These are phyloP conservation scores for Tyrannus savana DNA, from an alignment of 2,113 vertebrate species.

Conservation along the genomic window DNA sequence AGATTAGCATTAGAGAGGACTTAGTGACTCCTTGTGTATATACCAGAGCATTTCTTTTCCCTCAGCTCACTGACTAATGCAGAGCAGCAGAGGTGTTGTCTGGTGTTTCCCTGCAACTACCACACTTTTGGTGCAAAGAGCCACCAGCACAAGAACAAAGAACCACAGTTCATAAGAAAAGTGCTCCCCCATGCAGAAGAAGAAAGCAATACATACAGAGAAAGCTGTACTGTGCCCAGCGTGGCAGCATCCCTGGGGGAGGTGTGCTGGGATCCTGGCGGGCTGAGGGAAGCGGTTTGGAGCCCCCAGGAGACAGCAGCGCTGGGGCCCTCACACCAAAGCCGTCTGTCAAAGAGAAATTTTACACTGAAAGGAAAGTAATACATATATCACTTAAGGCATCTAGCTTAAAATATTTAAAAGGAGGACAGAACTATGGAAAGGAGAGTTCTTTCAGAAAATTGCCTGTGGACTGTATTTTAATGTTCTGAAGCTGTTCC, in stretches of 20 bases:
- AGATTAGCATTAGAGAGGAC: not conserved
- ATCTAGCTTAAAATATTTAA: constrained; percentile 46
- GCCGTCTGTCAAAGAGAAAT: not conserved
- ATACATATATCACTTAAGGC: constrained; percentile 38
- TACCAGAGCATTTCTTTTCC: not conserved
- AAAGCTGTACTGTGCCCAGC: not conserved
- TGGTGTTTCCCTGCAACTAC: not conserved
- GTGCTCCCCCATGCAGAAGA: not conserved
- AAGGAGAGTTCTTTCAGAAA: constrained; percentile 6
- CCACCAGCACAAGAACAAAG: not conserved
- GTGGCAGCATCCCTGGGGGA: not conserved
- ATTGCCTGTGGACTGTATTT: constrained; percentile 52
- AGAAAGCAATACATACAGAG: not conserved
- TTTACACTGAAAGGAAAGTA: not conserved
- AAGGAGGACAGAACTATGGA: constrained; percentile 27
- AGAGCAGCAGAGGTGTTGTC: not conserved
- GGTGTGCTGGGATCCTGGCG: accelerated
- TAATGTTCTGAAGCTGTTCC: constrained; percentile 51
- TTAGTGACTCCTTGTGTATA: not conserved
- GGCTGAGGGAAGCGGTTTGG: not conserved
- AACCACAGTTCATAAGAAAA: not conserved
- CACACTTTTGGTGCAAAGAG: not conserved
- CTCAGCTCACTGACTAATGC: not conserved
- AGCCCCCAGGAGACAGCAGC: not conserved
- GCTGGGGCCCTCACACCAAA: not conserved